Percentiles rank a stretch among this genome's conserved stretches.
Evolutionary conservation across 2,888 invertebrate species (phyloP).

Genomic region (Xanthostigma xanthostigma): DNA sequence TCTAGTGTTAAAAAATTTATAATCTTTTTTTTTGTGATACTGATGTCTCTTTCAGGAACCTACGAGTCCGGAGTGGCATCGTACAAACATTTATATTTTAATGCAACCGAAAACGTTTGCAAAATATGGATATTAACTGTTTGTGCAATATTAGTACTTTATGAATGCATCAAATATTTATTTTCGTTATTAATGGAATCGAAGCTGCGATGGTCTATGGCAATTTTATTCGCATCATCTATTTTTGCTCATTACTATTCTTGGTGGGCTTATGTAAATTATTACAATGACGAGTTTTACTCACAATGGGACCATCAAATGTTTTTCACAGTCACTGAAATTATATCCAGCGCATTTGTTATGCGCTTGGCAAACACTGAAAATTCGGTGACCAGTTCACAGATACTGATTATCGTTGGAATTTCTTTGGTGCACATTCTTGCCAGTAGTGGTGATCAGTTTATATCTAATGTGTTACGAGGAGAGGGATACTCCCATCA

Average conservation of each 20-base stretch:
- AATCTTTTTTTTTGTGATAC: no score
- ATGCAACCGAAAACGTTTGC: conserved; percentile 45
- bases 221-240: conserved; percentile 41
- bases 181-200: conserved; percentile 34
- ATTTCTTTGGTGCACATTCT: conserved; percentile 45
- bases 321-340: conserved; percentile 45
- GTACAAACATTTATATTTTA: conserved; percentile 57
- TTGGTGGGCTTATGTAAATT: conserved; percentile 56
- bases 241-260: conserved; percentile 54
- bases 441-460: conserved; percentile 49
- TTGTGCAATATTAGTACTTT: conserved; percentile 38
- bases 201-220: conserved; percentile 42
- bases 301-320: conserved; percentile 54
- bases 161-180: conserved; percentile 44
- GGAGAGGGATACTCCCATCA: conserved; percentile 51
- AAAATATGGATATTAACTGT: conserved; percentile 52
- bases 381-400: conserved; percentile 34
- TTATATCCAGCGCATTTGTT: conserved; percentile 42
- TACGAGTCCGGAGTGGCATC: conserved; percentile 54
- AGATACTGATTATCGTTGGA: conserved; percentile 39
- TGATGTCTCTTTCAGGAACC: conserved; percentile 29
- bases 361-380: conserved; percentile 38
- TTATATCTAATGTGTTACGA: conserved; percentile 43
- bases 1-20: no score
- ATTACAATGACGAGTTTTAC: conserved; percentile 57